Base-by-base conservation (phyloP, 1,140 invertebrate genomes). In the Andrena cerasifolii region DNA sequence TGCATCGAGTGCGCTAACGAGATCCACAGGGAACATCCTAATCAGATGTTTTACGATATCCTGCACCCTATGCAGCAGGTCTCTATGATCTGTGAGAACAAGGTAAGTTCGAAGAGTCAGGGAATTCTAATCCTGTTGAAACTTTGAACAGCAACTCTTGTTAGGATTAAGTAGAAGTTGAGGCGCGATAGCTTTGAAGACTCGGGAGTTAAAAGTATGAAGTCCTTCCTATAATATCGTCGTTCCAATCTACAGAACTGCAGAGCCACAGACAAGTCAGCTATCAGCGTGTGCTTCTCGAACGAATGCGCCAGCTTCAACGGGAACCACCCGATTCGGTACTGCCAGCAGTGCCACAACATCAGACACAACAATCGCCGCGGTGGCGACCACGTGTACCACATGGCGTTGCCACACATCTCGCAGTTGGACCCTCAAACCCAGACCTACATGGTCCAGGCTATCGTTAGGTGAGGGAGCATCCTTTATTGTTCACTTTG, bases 1-100 rank as follows among this genome's bases (percentile, higher is more conserved):
- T 99, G 99, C 90, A 97, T 98, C 84, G 98, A 98, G 90, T 99
- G 99, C 93, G 97, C 97, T 43, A 98, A 99, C 89, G 96, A 98
- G 90, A 96, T 99, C 80, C 96, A 95, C 89, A 94, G 96, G 47
- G 96, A 95, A 90, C 96, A 95, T 92, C 96, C 95, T 16, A 96
- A 97, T 91, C 96, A 98, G 90, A 95, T 98, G 86, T 97, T 97
- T 90, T 96, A 97, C 86, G 98, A 99, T 90, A 96, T 99, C 83
- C 93, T 99, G 61, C 97, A 98, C 91, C 98, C 98, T 0, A 98
- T 98, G 95, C 97, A 98, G 89, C 97, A 98, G 94, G 96, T 98
- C 16, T 97, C 98, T 1, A 96, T 97, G 94, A 95, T 97, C 63
- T 99, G 99, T 92, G 99, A 99, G 93, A 99, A 99, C 91, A 99